Percentiles rank a stretch among this genome's conserved stretches.
Conservation (phyloP, 2,797 vertebrate genomes). For the Gymnoscopelus microlampas region DNA sequence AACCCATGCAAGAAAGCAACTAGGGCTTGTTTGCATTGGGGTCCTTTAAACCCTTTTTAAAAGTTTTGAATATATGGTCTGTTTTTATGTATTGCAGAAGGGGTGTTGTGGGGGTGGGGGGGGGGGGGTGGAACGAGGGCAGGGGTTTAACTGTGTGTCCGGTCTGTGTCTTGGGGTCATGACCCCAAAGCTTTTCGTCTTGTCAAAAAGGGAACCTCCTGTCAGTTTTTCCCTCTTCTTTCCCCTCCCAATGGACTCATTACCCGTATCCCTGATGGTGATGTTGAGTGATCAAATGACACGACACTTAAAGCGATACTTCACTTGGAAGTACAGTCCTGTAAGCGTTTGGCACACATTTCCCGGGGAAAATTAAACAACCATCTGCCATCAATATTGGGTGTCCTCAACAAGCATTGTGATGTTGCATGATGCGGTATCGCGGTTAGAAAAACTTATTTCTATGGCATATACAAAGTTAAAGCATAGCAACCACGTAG, state of each 20-base stretch:
- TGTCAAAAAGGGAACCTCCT: background rate
- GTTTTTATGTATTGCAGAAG: too few relatives aligned
- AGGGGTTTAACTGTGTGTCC: background rate
- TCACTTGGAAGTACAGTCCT: conserved; percentile 2
- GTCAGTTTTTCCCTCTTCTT: background rate
- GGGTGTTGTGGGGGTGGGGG: too few relatives aligned
- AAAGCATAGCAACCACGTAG: conserved; percentile 11
- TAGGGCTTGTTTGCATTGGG: too few relatives aligned
- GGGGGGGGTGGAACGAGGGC: too few relatives aligned
- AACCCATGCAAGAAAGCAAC: too few relatives aligned
- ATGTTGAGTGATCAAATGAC: background rate
- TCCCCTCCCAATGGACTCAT: background rate
- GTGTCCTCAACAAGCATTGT: background rate
- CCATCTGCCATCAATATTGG: background rate
- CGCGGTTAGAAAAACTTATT: background rate
- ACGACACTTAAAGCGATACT: background rate
- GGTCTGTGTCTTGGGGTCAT: background rate
- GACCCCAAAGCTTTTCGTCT: background rate
- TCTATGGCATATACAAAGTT: conserved; percentile 5
- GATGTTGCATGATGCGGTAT: background rate
- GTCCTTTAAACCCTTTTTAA: too few relatives aligned
- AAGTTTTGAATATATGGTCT: too few relatives aligned
- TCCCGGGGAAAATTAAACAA: background rate
- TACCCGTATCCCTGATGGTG: background rate
- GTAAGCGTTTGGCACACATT: background rate